phyloP scores from a whole-genome alignment of 2,888 invertebrate genomes.

The Siphlonurus alternatus region DNA sequence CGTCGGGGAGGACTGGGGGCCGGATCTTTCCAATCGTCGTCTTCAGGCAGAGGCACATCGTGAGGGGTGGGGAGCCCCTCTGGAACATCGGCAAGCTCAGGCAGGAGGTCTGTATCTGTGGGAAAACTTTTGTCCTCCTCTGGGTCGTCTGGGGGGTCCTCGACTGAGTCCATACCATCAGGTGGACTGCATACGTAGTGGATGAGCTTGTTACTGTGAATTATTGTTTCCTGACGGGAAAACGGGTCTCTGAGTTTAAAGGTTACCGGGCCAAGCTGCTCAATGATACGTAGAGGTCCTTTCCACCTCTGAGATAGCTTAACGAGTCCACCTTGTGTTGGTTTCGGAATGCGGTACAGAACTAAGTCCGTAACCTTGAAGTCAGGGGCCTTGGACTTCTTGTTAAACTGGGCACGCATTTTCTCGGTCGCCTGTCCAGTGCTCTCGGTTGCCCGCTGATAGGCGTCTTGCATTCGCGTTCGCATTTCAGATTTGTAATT shows the following conservation, averaged over 20 bases:
- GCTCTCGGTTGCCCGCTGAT: not conserved
- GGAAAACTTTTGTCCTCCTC: too few relatives aligned
- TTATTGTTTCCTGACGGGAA: not conserved
- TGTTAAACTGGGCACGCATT: not conserved
- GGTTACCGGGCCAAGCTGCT: not conserved
- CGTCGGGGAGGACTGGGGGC: too few relatives aligned
- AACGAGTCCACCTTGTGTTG: not conserved
- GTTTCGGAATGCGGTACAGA: not conserved
- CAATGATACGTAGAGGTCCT: not conserved
- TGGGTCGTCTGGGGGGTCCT: too few relatives aligned
- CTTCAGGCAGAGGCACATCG: too few relatives aligned
- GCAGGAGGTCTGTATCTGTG: too few relatives aligned
- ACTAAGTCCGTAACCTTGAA: not conserved
- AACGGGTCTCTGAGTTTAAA: not conserved
- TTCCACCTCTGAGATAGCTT: not conserved
- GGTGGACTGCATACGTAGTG: not conserved
- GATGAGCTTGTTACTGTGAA: not conserved
- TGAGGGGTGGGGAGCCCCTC: too few relatives aligned
- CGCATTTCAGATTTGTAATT: not conserved
- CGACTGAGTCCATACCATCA: not conserved
- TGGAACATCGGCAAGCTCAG: too few relatives aligned
- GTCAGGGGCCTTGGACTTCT: not conserved
- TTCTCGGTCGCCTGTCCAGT: not conserved
- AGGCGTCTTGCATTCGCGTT: not conserved
- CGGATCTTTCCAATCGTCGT: too few relatives aligned